These are phyloP conservation scores for Zootermopsis nevadensis DNA, from an alignment of 2,888 invertebrate species.

Conservation along the genomic window DNA sequence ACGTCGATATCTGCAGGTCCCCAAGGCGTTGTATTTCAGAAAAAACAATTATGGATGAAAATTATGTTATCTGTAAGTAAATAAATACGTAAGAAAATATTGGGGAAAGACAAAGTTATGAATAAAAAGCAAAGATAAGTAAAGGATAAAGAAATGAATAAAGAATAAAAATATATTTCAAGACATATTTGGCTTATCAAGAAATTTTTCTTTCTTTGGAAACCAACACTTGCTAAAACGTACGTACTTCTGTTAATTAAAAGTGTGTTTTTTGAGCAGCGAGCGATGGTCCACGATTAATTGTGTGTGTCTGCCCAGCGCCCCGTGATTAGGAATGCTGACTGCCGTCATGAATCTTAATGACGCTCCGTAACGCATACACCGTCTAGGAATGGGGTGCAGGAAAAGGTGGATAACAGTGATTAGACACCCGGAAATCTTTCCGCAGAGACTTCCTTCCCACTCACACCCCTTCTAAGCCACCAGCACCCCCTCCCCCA, in stretches of 20 bases:
- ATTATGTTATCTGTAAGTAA: no score
- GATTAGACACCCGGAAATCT: conserved; percentile 47
- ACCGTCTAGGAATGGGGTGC: conserved; percentile 13
- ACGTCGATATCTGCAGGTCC: no score
- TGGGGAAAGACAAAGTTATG: neutral
- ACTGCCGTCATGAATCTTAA: conserved; percentile 35
- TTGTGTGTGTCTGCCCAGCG: neutral
- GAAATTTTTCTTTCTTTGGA: no score
- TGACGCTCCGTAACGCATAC: conserved; percentile 23
- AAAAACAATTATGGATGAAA: no score
- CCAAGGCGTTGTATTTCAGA: no score
- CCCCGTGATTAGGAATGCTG: neutral
- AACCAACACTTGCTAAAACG: neutral
- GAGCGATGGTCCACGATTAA: conserved; percentile 21
- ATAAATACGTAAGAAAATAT: neutral
- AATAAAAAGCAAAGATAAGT: neutral
- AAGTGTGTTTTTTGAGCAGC: conserved; percentile 30
- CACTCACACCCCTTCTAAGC: conserved; percentile 7
- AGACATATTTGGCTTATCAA: no score
- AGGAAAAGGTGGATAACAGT: conserved; percentile 40
- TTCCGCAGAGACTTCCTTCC: conserved; percentile 40
- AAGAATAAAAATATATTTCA: neutral
- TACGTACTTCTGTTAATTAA: neutral
- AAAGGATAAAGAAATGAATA: neutral
- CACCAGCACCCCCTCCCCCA: neutral